Evolutionary conservation across 2,797 vertebrate species (phyloP).

Genomic region (Paratrypauchen microcephalus): DNA sequence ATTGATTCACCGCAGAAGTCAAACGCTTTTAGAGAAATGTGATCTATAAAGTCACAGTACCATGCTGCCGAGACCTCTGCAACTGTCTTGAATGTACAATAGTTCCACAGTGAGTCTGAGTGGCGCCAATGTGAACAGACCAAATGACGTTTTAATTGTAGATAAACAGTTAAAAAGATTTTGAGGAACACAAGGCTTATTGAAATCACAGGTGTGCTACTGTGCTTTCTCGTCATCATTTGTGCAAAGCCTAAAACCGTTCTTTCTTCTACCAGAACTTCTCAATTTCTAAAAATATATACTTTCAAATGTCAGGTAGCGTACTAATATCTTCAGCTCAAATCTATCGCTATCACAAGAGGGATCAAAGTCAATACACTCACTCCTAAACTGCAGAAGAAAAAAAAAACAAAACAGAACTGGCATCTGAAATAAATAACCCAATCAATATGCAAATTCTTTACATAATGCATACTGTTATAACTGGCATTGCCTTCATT

Average conservation of each 20-base stretch:
- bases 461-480: background rate
- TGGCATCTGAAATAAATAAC: too few species aligned
- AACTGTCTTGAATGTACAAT: background rate
- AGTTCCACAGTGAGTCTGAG: conserved; percentile 7
- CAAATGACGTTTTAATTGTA: conserved; percentile 25
- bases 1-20: background rate
- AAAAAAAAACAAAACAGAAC: too few species aligned
- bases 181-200: conserved; percentile 28
- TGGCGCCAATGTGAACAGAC: conserved; percentile 18
- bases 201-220: conserved; percentile 44
- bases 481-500: conserved; percentile 30
- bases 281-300: background rate
- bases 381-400: too few species aligned
- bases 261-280: background rate
- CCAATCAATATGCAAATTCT: too few species aligned
- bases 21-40: background rate
- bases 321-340: background rate
- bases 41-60: background rate
- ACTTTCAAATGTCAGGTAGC: background rate
- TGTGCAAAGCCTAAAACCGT: background rate
- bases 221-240: conserved; percentile 19
- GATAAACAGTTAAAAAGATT: conserved; percentile 35
- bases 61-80: background rate
- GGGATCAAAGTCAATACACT: background rate
- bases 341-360: background rate